Evolutionary conservation across 1,140 invertebrate species (phyloP), one percentile per base, ranked within the genome.

Genomic region (Hirudo medicinalis): DNA sequence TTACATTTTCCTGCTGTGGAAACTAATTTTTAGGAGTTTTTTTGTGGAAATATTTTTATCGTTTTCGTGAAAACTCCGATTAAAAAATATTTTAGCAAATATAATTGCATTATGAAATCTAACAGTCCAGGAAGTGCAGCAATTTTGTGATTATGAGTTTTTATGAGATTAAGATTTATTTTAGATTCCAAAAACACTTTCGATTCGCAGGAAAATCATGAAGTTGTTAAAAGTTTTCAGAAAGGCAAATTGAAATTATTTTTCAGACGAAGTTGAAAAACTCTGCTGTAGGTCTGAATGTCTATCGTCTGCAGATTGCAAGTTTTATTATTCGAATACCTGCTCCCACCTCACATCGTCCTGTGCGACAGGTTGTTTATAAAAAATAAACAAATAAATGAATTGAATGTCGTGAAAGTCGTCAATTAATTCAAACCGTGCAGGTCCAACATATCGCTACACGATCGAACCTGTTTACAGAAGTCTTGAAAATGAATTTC

Each of bases 201-300:
- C 43, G 15, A 15, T 49, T 49, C 43, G 43, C 15, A 13, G 4
- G 43, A 49, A 49, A 2, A 49, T 13, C 43, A 49, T 9, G 43
- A 17, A 49, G 43, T 49, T 49, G 43, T 49, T 49, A 49, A 49
- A 8, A 8, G 3, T 15, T 17, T 49, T 49, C 11, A 11, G 32
- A 36, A 36, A 36, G 32, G 9, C 11, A 49, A 49, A 49, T 49
- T 49, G 9, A 49, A 72, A 71, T 75, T 75, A 69, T 75, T 22
- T 54, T 54, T 72, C 76, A 77, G 60, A 11, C 73, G n/a, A 71
- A 69, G 67, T 71, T 66, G 20, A 76, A 77, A 0, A 75, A 77
- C 70, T 78, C 76, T 75, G 77, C 77, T 32, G 75, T 72, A 73
- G 77, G 77, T 78, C 53, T 2, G 22, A 22, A 11, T 63, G 57